phyloP scores from a whole-genome alignment of 2,888 invertebrate genomes.

The Drosophila gaucha region DNA sequence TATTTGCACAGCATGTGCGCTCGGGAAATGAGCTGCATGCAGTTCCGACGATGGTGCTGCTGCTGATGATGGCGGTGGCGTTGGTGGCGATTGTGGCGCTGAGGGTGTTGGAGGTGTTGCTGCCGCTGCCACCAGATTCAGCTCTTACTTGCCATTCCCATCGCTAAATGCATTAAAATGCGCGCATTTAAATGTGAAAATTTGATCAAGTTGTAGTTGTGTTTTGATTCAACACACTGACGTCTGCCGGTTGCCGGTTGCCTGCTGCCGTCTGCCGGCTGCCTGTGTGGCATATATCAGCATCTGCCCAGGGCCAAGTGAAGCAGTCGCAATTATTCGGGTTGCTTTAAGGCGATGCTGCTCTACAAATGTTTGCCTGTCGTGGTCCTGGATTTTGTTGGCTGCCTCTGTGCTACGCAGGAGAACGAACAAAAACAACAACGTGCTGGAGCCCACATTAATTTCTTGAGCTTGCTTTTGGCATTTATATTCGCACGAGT shows the following conservation, averaged over 20 bases:
- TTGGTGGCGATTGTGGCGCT: not conserved
- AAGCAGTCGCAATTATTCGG: slow-evolving; percentile 42
- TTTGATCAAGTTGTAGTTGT: slow-evolving; percentile 57
- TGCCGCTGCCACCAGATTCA: not conserved
- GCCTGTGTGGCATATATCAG: slow-evolving; percentile 24
- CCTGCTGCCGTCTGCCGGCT: not conserved
- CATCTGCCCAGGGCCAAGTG: slow-evolving; percentile 11
- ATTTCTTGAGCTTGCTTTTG: slow-evolving; percentile 63
- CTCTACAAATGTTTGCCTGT: slow-evolving; percentile 19
- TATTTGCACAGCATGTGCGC: slow-evolving; percentile 61
- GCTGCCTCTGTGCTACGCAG: not conserved
- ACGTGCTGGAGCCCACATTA: slow-evolving; percentile 46
- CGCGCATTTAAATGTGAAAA: slow-evolving; percentile 62
- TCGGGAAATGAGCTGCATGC: slow-evolving; percentile 68
- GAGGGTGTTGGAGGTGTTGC: slow-evolving; percentile 2
- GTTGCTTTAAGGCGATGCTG: slow-evolving; percentile 28
- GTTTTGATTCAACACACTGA: slow-evolving; percentile 53
- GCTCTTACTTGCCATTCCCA: not conserved
- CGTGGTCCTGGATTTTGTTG: slow-evolving; percentile 1
- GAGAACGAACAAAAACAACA: slow-evolving; percentile 25
- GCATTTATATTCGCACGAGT: slow-evolving; percentile 59
- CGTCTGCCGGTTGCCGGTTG: slow-evolving; percentile 8
- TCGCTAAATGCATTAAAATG: slow-evolving; percentile 60
- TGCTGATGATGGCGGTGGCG: not conserved
- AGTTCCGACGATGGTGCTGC: slow-evolving; percentile 44